Conservation (phyloP, 2,113 vertebrate species). For the Cyphomyrus plagiostoma region DNA sequence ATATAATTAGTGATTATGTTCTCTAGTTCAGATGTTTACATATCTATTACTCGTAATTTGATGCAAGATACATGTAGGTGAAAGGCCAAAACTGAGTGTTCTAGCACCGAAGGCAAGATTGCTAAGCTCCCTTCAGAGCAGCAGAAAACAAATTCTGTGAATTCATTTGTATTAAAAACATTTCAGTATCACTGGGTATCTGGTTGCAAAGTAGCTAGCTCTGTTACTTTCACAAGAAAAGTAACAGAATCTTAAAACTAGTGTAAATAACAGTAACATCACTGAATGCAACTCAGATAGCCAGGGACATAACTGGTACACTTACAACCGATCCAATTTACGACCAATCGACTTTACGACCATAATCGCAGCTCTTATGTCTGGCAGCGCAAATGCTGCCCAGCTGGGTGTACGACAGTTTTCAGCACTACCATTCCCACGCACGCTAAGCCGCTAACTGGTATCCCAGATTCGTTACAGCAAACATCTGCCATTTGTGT, state of each 20-base stretch:
- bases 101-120: background rate
- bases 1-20: background rate
- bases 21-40: background rate
- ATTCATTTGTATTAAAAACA: background rate
- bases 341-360: no score
- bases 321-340: no score
- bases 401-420: no score
- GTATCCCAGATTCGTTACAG: no score
- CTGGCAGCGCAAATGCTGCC: no score
- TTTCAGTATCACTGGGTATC: background rate
- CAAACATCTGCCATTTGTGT: no score
- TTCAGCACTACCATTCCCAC: no score
- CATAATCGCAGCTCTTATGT: no score
- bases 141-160: background rate
- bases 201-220: background rate
- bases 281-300: background rate
- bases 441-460: no score
- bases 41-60: background rate
- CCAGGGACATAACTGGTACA: no score
- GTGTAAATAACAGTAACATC: background rate
- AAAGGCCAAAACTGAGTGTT: background rate
- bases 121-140: background rate
- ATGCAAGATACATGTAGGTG: background rate
- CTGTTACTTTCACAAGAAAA: background rate
- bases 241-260: background rate